phyloP scores from a whole-genome alignment of 1,140 invertebrate genomes.

The Drosophila parabipectinata region DNA sequence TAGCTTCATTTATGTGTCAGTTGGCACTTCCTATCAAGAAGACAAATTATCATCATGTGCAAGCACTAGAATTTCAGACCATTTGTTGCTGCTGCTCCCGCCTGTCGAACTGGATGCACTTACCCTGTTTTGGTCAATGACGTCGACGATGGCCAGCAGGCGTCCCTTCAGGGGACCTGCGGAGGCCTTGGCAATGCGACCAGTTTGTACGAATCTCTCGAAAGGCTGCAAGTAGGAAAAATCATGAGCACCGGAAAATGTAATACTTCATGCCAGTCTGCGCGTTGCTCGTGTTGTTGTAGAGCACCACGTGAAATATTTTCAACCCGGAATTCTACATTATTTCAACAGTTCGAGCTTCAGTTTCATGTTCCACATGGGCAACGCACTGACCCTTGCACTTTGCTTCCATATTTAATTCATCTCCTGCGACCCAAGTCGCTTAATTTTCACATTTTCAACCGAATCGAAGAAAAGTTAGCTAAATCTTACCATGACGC shows the following conservation, averaged over 20 bases:
- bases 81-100: slow-evolving; percentile 22
- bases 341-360: background rate
- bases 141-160: slow-evolving; percentile 96
- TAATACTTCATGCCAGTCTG: slow-evolving; percentile 20
- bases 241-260: slow-evolving; percentile 27
- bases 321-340: slow-evolving; percentile 8
- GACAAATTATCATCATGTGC: slow-evolving; percentile 81
- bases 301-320: slow-evolving; percentile 69
- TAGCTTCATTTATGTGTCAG: slow-evolving; percentile 86
- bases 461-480: slow-evolving; percentile 47
- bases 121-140: slow-evolving; percentile 98
- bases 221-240: slow-evolving; percentile 89
- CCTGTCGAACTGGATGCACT: slow-evolving; percentile 70
- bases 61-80: slow-evolving; percentile 5
- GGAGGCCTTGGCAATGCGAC: slow-evolving; percentile 96
- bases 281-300: slow-evolving; percentile 47
- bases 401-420: slow-evolving; percentile 46
- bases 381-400: slow-evolving; percentile 34
- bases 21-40: slow-evolving; percentile 89
- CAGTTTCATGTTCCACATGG: slow-evolving; percentile 1
- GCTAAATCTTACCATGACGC: slow-evolving; percentile 75
- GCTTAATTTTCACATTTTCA: slow-evolving; percentile 71
- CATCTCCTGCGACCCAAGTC: slow-evolving; percentile 31
- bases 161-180: slow-evolving; percentile 95
- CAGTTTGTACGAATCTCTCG: slow-evolving; percentile 97